phyloP scores from a whole-genome alignment of 2,888 invertebrate genomes.

The Iphiclides podalirius region DNA sequence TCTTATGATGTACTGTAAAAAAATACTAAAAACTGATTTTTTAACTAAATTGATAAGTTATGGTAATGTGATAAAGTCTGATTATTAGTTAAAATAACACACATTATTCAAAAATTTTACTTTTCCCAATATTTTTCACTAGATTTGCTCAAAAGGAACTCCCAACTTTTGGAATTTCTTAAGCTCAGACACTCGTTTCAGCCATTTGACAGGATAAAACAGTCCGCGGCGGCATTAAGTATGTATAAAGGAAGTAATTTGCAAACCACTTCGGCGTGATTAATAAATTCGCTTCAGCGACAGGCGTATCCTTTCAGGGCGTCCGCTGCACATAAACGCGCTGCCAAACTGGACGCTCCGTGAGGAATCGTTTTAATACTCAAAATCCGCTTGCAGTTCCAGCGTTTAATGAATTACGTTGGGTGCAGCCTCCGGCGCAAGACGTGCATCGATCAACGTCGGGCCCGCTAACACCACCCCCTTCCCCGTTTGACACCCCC shows the following conservation, averaged over 20 bases:
- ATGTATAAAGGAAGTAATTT: constrained; percentile 15
- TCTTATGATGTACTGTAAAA: too few relatives aligned
- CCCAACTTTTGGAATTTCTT: too few relatives aligned
- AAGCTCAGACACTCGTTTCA: too few relatives aligned
- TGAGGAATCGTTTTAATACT: constrained; percentile 79
- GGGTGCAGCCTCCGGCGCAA: constrained; percentile 81
- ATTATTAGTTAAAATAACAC: too few relatives aligned
- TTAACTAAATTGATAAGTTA: too few relatives aligned
- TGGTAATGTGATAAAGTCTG: too few relatives aligned
- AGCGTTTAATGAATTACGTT: constrained; percentile 80
- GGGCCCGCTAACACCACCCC: constrained; percentile 47
- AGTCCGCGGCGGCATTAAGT: constrained; percentile 2
- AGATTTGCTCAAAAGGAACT: too few relatives aligned
- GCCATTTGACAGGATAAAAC: not conserved
- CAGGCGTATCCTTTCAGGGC: constrained; percentile 54
- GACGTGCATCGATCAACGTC: constrained; percentile 84
- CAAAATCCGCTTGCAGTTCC: constrained; percentile 79
- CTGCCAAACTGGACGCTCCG: constrained; percentile 67
- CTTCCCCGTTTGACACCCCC: constrained; percentile 31
- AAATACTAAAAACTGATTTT: too few relatives aligned
- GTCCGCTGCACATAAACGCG: constrained; percentile 51
- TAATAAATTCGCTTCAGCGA: constrained; percentile 60
- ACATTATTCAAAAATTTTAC: too few relatives aligned
- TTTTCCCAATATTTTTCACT: too few relatives aligned
- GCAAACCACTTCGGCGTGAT: constrained; percentile 48